These are phyloP conservation scores for Phyllotis vaccarum DNA, from an alignment of 2,797 vertebrate genomes.

Conservation along the genomic window DNA sequence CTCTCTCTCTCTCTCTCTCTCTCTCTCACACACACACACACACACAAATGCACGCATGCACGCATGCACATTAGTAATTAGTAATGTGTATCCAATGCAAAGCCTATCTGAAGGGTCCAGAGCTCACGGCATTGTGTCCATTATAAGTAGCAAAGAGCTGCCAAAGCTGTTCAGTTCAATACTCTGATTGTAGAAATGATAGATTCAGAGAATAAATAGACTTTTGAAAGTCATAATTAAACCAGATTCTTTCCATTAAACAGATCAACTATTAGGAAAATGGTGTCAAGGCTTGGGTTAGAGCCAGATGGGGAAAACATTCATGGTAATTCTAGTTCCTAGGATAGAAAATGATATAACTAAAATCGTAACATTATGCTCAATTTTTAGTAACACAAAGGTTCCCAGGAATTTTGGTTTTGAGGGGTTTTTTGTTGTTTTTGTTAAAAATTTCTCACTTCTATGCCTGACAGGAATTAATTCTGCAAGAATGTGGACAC, in stretches of 20 bases:
- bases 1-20: too few species aligned
- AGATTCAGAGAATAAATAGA: neutral
- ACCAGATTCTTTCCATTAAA: neutral
- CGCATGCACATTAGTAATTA: neutral
- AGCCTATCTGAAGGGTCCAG: neutral
- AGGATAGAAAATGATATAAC: neutral
- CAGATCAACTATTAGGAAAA: neutral
- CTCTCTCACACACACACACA: too few species aligned
- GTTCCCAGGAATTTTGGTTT: neutral
- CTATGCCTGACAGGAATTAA: neutral
- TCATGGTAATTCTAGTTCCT: neutral
- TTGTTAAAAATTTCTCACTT: neutral
- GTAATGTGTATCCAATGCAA: neutral
- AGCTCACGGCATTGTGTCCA: neutral
- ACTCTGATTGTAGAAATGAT: neutral
- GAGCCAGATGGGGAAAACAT: neutral
- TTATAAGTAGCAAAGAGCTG: neutral
- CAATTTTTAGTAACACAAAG: neutral
- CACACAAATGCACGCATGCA: too few species aligned
- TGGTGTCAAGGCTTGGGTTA: neutral
- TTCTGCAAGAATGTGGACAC: neutral
- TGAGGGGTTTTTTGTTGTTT: neutral
- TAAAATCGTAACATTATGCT: neutral
- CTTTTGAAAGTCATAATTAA: neutral
- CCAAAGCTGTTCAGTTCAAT: neutral